phyloP scores from a whole-genome alignment of 1,140 invertebrate genomes.

The Neoseiulus cucumeris region DNA sequence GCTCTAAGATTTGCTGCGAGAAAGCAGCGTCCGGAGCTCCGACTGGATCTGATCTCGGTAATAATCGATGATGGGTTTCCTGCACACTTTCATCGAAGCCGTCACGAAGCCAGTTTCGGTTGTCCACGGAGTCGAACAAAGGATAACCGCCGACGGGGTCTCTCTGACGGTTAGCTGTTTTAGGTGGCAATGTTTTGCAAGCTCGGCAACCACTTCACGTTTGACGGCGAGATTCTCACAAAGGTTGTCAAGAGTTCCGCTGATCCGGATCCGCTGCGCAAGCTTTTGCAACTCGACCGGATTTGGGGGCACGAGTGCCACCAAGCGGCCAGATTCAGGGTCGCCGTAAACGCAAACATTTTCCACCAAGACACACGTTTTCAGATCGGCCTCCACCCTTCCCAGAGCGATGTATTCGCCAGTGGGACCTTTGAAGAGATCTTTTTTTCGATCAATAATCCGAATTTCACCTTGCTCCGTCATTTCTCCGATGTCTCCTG shows the following conservation, averaged over 20 bases:
- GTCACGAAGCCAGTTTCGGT: slow-evolving; percentile 8
- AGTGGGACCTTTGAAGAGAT: slow-evolving; percentile 34
- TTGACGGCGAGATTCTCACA: slow-evolving; percentile 47
- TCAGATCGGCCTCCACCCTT: slow-evolving; percentile 50
- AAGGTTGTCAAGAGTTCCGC: slow-evolving; percentile 45
- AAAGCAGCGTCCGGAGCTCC: too few relatives aligned
- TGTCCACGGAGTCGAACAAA: slow-evolving; percentile 3
- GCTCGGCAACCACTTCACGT: slow-evolving; percentile 50
- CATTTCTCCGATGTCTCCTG: slow-evolving; percentile 88
- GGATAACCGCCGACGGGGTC: slow-evolving; percentile 25
- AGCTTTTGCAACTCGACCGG: slow-evolving; percentile 39
- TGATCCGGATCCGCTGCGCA: slow-evolving; percentile 40
- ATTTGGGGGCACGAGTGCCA: slow-evolving; percentile 78
- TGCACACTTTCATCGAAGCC: slow-evolving; percentile 10
- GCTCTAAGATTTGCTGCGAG: background rate
- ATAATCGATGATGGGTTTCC: background rate
- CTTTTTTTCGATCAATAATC: slow-evolving; percentile 32
- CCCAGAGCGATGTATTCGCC: slow-evolving; percentile 31
- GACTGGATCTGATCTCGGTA: background rate
- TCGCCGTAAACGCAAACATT: slow-evolving; percentile 89
- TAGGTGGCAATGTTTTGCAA: slow-evolving; percentile 44
- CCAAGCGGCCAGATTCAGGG: slow-evolving; percentile 54
- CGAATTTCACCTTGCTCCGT: background rate
- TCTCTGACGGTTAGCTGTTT: slow-evolving; percentile 20
- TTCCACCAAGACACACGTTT: slow-evolving; percentile 81